Evolutionary conservation across 1,140 invertebrate species (phyloP), one percentile per base, ranked within the genome.

Genomic region (Drosophila prosaltans): DNA sequence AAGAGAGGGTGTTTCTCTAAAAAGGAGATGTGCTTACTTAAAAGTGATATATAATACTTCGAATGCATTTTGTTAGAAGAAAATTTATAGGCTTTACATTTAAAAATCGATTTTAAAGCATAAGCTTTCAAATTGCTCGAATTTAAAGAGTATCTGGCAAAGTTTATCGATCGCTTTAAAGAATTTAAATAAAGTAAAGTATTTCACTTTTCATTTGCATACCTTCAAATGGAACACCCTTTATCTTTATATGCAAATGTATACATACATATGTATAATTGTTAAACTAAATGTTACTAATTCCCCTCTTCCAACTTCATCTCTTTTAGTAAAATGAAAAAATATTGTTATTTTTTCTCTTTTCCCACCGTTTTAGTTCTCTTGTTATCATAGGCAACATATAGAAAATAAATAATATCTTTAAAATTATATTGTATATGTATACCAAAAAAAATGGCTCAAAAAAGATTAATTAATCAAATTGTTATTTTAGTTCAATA

Each of bases 401-500:
- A 36, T 36, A 36, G 32, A 5, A 36, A 36, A 36, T 30, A 24
- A 2, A 8, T 21, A 16, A 48, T 8, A 51, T 51, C 9, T 51
- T 10, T 51, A 10, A 26, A 30, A 30, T 2, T 30, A 4, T 30
- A 30, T 2, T 30, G 28, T 30, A 30, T 30, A 51, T 51, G 45
- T 51, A 51, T 51, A 51, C 24, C 2, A 2, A 48, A 51, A 26
- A n/a, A 26, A 51, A 51, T 10, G 7, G 21, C 9, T 21, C 9
- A 2, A 51, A 51, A 51, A 8, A 8, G 24, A 9, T 51, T 51
- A 51, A 51, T 21, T 51, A 51, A 51, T 51, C 45, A 26, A 68
- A 65, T 43, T 68, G 76, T 80, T 69, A 41, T 80, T 80, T 77
- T 55, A 51, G 45, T 55, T 65, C 58, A 61, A 65, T 77, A 72